Conservation (phyloP, 2,113 vertebrate genomes). For the Chiloscyllium plagiosum region DNA sequence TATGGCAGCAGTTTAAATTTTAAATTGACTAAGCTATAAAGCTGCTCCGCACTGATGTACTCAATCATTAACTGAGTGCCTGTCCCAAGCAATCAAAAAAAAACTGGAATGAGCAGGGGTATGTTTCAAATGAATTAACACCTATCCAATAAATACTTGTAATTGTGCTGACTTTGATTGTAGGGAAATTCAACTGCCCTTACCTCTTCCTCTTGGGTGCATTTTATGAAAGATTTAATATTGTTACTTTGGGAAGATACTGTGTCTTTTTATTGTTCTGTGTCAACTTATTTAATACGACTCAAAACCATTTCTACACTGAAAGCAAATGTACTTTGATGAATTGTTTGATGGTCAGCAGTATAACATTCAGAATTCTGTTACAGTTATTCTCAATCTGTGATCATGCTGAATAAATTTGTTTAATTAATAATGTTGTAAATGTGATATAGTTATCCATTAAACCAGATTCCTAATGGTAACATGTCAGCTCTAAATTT, state of each 20-base stretch:
- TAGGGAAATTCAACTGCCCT: constrained; percentile 48
- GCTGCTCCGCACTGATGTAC: constrained; percentile 50
- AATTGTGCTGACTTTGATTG: constrained; percentile 49
- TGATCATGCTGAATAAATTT: constrained; percentile 15
- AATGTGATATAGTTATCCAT: constrained; percentile 8
- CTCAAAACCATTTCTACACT: background rate
- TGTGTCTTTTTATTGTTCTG: background rate
- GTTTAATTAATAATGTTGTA: constrained; percentile 18
- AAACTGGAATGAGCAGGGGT: constrained; percentile 41
- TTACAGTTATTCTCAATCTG: background rate
- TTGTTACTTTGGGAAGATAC: constrained; percentile 20
- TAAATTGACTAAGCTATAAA: constrained; percentile 56
- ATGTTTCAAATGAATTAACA: constrained; percentile 56
- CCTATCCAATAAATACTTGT: constrained; percentile 47
- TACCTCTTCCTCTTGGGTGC: constrained; percentile 49
- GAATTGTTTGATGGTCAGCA: constrained; percentile 7
- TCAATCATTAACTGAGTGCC: constrained; percentile 49
- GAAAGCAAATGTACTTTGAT: background rate
- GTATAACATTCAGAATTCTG: background rate
- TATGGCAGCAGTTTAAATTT: constrained; percentile 52
- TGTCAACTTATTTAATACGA: constrained; percentile 24
- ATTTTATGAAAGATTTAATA: constrained; percentile 48
- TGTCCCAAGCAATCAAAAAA: constrained; percentile 48
- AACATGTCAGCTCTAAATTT: background rate
- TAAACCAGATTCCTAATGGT: background rate